These are phyloP conservation scores for Invenusta paracnida DNA, from an alignment of 2,888 invertebrate genomes.

Conservation along the genomic window DNA sequence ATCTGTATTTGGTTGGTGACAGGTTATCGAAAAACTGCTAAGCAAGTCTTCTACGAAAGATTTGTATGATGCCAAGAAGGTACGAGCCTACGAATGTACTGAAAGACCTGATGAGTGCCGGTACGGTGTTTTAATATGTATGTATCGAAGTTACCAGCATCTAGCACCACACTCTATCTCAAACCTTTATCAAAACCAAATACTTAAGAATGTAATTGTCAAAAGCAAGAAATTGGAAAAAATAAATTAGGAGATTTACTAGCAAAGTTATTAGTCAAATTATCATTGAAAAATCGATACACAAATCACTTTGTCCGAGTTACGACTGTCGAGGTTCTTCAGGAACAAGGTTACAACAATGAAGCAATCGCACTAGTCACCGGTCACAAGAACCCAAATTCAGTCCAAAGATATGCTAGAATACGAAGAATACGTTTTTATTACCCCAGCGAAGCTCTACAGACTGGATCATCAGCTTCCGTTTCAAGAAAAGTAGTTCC, in stretches of 20 bases:
- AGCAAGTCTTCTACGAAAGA: background rate
- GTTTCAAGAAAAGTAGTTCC: background rate
- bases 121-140: background rate
- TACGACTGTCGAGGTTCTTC: background rate
- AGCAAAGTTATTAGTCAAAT: background rate
- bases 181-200: background rate
- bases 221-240: background rate
- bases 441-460: background rate
- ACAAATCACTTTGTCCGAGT: background rate
- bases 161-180: background rate
- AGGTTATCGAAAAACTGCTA: no score
- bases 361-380: background rate
- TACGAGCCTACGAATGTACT: background rate
- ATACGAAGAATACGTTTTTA: background rate
- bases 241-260: no score
- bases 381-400: background rate
- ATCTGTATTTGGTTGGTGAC: background rate
- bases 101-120: background rate
- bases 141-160: background rate
- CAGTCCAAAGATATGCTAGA: background rate
- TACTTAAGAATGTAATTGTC: background rate
- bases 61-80: background rate
- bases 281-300: background rate
- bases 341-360: background rate
- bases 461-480: background rate